Evolutionary conservation across 2,797 vertebrate species (phyloP).

Genomic region (Benthosema pterotum): DNA sequence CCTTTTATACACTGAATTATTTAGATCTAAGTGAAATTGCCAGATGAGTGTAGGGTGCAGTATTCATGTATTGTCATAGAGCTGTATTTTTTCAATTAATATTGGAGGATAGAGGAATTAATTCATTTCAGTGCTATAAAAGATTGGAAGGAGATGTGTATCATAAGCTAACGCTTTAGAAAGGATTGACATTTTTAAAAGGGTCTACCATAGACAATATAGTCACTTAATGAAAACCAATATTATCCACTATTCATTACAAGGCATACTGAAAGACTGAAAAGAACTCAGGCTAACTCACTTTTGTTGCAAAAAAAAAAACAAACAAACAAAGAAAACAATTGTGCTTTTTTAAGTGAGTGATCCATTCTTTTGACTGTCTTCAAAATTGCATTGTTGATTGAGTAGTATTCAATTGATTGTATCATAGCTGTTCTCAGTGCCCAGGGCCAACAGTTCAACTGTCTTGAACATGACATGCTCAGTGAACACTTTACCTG

Average conservation of each 20-base stretch:
- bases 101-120: conserved; percentile 39
- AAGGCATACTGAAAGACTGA: conserved; percentile 26
- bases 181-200: conserved; percentile 8
- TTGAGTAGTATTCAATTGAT: conserved; percentile 41
- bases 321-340: too few relatives aligned
- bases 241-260: neutral
- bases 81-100: conserved; percentile 32
- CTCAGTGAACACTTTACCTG: conserved; percentile 9
- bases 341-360: conserved; percentile 23
- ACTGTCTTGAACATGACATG: conserved; percentile 20
- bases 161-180: conserved; percentile 40
- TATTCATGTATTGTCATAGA: conserved; percentile 20
- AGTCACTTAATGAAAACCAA: neutral
- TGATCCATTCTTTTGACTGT: conserved; percentile 48
- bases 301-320: conserved; percentile 40
- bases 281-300: conserved; percentile 37
- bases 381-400: conserved; percentile 35
- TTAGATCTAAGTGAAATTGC: conserved; percentile 27
- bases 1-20: conserved; percentile 1
- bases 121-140: conserved; percentile 37
- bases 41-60: conserved; percentile 7
- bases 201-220: conserved; percentile 13
- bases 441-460: conserved; percentile 33
- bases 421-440: conserved; percentile 26
- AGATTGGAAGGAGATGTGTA: conserved; percentile 22